Evolutionary conservation across 2,113 vertebrate species (phyloP).

Genomic region (Tragelaphus strepsiceros): DNA sequence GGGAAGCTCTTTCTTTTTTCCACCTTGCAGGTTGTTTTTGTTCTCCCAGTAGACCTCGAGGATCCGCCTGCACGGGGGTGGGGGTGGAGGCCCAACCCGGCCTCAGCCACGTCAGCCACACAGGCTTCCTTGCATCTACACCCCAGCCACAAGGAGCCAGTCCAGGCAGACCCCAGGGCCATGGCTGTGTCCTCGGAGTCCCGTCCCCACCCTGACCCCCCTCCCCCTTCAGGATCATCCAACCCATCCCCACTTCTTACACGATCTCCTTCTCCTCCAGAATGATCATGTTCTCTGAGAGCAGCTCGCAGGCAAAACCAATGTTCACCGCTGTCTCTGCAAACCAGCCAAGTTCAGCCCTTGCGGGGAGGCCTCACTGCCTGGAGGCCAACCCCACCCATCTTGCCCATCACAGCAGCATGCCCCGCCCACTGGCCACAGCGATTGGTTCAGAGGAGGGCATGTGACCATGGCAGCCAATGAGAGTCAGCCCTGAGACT

Average conservation of each 20-base stretch:
- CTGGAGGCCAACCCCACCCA: not conserved
- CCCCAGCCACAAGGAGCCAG: rapidly evolving
- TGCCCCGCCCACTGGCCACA: rapidly evolving
- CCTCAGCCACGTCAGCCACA: not conserved
- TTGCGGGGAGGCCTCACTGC: rapidly evolving
- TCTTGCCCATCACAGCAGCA: not conserved
- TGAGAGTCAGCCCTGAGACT: not conserved
- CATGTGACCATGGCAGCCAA: not conserved
- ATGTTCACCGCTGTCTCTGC: slow-evolving; percentile 94
- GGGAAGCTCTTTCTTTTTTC: not conserved
- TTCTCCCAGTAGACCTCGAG: slow-evolving; percentile 79
- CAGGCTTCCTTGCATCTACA: not conserved
- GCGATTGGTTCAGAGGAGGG: not conserved
- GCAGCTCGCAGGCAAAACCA: slow-evolving; percentile 90
- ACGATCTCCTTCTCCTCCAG: slow-evolving; percentile 88
- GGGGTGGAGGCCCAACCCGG: not conserved
- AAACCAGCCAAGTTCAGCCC: not conserved
- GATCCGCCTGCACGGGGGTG: slow-evolving; percentile 78
- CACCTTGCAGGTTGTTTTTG: slow-evolving; percentile 55
- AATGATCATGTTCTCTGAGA: slow-evolving; percentile 85
- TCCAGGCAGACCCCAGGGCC: not conserved
- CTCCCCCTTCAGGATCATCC: not conserved
- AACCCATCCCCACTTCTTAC: slow-evolving; percentile 68
- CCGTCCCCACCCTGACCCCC: not conserved
- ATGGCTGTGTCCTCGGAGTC: rapidly evolving